Percentiles rank a stretch among this genome's conserved stretches.
These are phyloP conservation scores for Macquaria ambigua DNA, from an alignment of 2,113 vertebrate genomes.

Conservation along the genomic window DNA sequence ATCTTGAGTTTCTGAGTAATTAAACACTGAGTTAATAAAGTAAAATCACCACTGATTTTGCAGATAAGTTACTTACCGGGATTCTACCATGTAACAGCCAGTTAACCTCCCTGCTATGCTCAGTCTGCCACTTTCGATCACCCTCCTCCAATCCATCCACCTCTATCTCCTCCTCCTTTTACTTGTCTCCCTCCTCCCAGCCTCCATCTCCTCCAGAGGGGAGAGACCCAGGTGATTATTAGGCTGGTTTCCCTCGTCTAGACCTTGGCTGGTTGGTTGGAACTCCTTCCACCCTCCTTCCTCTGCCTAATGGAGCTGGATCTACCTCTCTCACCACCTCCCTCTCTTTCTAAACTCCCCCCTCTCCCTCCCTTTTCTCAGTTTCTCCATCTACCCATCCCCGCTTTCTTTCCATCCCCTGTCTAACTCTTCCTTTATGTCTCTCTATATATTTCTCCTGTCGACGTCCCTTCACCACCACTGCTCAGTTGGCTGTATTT, in stretches of 20 bases:
- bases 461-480: constrained; percentile 34
- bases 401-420: constrained; percentile 31
- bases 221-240: constrained; percentile 81
- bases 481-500: constrained; percentile 71
- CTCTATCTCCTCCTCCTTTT: constrained; percentile 34
- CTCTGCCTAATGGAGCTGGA: constrained; percentile 85
- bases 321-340: constrained; percentile 62
- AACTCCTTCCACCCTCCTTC: constrained; percentile 85
- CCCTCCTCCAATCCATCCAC: constrained; percentile 21
- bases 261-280: constrained; percentile 68
- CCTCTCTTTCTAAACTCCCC: constrained; percentile 20
- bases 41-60: neutral
- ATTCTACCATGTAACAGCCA: constrained; percentile 7
- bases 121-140: constrained; percentile 29
- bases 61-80: neutral
- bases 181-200: constrained; percentile 11
- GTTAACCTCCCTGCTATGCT: constrained; percentile 35
- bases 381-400: constrained; percentile 40
- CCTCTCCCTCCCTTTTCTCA: constrained; percentile 5
- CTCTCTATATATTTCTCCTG: constrained; percentile 60
- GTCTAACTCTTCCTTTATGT: constrained; percentile 53
- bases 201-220: constrained; percentile 26
- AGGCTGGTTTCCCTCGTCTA: constrained; percentile 86
- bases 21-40: constrained; percentile 2
- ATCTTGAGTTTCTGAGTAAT: neutral